Percentiles rank a stretch among this genome's conserved stretches.
Evolutionary conservation across 2,113 vertebrate genomes (phyloP).

Genomic region (Chlorodrepanis virens): DNA sequence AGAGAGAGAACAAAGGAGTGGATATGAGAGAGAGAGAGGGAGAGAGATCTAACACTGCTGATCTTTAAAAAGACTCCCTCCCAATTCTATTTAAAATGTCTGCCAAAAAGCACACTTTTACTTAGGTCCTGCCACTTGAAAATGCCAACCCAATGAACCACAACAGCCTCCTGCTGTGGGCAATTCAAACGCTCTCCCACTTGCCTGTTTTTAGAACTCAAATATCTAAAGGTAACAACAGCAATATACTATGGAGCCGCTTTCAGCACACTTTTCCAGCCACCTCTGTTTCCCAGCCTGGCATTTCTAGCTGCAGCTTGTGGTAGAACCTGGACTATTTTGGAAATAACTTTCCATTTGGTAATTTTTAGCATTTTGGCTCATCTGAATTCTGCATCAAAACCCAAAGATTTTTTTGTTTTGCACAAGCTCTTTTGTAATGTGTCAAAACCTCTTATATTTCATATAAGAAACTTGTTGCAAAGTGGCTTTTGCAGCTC

Average conservation of each 20-base stretch:
- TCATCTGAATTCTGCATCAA: background rate
- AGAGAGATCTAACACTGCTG: slow-evolving; percentile 7
- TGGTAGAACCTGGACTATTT: background rate
- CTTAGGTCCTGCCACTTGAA: background rate
- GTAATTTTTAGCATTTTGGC: background rate
- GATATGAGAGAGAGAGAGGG: slow-evolving; percentile 62
- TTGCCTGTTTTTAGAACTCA: background rate
- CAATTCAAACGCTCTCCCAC: background rate
- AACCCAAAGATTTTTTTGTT: background rate
- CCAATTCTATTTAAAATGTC: background rate
- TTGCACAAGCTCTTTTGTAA: background rate
- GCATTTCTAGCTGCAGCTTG: background rate
- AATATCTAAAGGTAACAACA: background rate
- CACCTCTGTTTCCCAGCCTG: background rate
- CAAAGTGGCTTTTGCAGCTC: background rate
- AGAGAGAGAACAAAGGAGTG: slow-evolving; percentile 6
- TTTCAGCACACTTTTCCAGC: background rate
- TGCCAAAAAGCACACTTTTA: background rate
- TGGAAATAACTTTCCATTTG: background rate
- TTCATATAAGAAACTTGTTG: background rate
- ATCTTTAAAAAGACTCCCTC: background rate
- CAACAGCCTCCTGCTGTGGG: background rate
- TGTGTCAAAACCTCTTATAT: background rate
- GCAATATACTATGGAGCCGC: background rate
- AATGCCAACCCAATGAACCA: background rate